Base-by-base conservation (phyloP, 2,888 invertebrate genomes). In the Spialia ferax region DNA sequence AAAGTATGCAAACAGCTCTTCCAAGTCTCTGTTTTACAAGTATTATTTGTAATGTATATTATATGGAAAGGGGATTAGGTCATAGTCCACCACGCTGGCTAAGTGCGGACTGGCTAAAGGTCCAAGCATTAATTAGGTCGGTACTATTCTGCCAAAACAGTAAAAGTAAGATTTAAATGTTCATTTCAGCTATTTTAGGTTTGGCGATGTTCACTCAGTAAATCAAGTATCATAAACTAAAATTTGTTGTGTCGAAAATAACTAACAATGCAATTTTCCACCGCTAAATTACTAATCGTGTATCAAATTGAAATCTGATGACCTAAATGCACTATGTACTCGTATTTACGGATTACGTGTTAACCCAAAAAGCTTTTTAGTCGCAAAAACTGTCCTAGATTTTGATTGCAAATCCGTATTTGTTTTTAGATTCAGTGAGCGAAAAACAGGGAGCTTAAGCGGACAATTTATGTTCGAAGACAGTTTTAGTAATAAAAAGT, bases 401-500 rank as follows among this genome's bases (percentile, higher is more conserved):
- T 66, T 59, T 66, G 59, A 59, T 66, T 66, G 66, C 66, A 66
- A 66, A 60, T 66, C 52, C 60, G 60, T 60, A 60, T 66, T 66
- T 66, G 66, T 66, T 66, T 66, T 66, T 60, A 66, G 60, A 66
- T 66, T 66, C 45, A 55, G 42, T 22, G 55, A 23, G 23, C 60
- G 61, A 61, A 67, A 66, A 67, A 61, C 66, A 67, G 29, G n/a
- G 55, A 67, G 61, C 54, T 67, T 67, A 67, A 64, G 18, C 61
- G 48, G 32, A 61, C 60, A 67, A 61, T 67, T 67, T 67, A 67
- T 67, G 61, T 54, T 55, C 23, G 61, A 67, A 67, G 66, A 67
- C 66, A 67, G 61, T 67, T 67, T 67, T 45, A 60, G 66, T 67
- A 67, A 67, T 67, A 67, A 67, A 67, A 55, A 67, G 45, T 67